A percentile compares a stretch with the other conserved stretches of the same genome.
phyloP scores from a whole-genome alignment of 2,797 vertebrate genomes.

The Tiaroga cobitis region DNA sequence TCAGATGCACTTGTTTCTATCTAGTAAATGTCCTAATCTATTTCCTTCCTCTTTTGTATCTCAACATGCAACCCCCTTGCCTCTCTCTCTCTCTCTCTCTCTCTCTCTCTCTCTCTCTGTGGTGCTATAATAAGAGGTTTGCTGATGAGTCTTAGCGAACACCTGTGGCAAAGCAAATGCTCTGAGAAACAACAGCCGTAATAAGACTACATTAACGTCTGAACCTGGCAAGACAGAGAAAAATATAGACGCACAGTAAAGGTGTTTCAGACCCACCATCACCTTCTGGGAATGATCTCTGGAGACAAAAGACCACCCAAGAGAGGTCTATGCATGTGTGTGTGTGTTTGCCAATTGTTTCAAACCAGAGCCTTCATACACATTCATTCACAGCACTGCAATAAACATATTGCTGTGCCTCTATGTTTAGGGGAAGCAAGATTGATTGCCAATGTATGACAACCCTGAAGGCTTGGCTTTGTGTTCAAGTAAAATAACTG shows the following conservation, averaged over 20 bases:
- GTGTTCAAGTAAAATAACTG: constrained; percentile 42
- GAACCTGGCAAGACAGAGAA: constrained; percentile 45
- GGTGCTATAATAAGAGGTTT: constrained; percentile 68
- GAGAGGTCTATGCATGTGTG: not conserved
- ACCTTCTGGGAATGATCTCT: constrained; percentile 11
- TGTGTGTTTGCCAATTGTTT: constrained; percentile 3
- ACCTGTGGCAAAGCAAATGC: constrained; percentile 70
- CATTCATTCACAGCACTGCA: not conserved
- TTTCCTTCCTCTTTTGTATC: constrained; percentile 24
- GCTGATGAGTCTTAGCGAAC: constrained; percentile 55
- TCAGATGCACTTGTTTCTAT: constrained; percentile 8
- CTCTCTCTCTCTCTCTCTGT: not conserved
- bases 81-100: not conserved
- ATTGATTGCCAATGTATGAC: constrained; percentile 10
- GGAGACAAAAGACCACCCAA: constrained; percentile 47
- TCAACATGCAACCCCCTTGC: constrained; percentile 17
- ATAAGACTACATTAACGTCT: constrained; percentile 64
- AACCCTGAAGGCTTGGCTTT: constrained; percentile 40
- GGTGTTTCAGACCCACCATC: constrained; percentile 36
- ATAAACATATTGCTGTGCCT: constrained; percentile 4
- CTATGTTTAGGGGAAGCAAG: not conserved
- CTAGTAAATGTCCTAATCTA: constrained; percentile 20
- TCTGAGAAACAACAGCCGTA: constrained; percentile 60
- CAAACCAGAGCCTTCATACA: constrained; percentile 1
- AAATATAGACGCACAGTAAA: constrained; percentile 49